Evolutionary conservation across 2,888 invertebrate genomes (phyloP), one percentile per base, ranked within the genome.

Genomic region (Netelia fuscicornis): DNA sequence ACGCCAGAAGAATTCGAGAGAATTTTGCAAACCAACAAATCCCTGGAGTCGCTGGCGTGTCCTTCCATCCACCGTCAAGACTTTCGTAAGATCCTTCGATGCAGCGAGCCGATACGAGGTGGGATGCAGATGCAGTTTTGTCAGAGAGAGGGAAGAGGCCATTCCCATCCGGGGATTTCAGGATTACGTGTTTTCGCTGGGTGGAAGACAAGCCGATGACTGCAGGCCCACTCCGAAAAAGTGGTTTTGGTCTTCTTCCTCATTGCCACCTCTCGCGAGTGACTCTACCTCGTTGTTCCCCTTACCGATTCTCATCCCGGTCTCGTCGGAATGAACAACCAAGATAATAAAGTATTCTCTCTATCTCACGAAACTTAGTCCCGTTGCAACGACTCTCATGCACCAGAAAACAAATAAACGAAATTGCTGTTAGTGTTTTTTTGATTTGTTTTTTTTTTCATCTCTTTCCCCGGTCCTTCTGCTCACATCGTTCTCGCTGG

Each of bases 161-260:
- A 64, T 80, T 72, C 25, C 56, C 79, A 71, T 62, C 23, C n/a
- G 56, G 67, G 56, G 60, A 77, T 80, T 83, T 80, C 85, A 72
- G 72, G 85, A 85, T 85, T 85, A 85, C 85, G 83, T 85, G 85
- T 83, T 75, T 85, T 80, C 83, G 67, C 80, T 70, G 67, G 62
- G 62, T 71, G 75, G 75, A 65, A 17, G 13, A 2, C 30, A 42
- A 64, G 42, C 62, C 84, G 74, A 74, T 64, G 78, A 72, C 71
- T 64, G 52, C 68, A 17, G 56, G 25, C 30, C 52, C 17, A 70
- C 70, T 62, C 52, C 64, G 42, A 30, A 79, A 82, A 79, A 82
- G 62, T 70, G 56, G 75, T 58, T 64, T 25, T 60, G 44, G 68
- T 72, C 77, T 42, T 82, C 82, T 82, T 82, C 85, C 82, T 85